Conservation (phyloP, 2,113 vertebrate genomes). For the Poecile atricapillus region DNA sequence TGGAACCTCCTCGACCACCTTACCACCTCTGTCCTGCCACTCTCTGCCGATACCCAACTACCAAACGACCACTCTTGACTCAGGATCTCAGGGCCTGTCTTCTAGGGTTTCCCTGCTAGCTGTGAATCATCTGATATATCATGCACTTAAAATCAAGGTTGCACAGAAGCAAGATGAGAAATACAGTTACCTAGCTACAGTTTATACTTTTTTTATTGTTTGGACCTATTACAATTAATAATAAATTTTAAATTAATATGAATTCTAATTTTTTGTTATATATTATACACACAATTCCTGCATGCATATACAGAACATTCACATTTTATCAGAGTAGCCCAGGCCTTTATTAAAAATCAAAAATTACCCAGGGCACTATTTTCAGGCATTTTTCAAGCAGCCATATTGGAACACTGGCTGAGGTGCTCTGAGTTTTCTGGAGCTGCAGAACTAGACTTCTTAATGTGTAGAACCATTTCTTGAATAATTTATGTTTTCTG, state of each 20-base stretch:
- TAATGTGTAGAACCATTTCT: not conserved
- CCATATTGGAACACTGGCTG: not conserved
- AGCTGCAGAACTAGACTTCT: not conserved
- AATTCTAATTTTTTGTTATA: not conserved
- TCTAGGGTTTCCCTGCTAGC: not conserved
- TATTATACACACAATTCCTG: not conserved
- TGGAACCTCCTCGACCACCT: not conserved
- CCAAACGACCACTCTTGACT: rapidly evolving
- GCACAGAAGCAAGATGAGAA: not conserved
- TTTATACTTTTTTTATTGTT: not conserved
- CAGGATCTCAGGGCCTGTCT: rapidly evolving
- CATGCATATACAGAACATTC: not conserved
- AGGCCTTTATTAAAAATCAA: not conserved
- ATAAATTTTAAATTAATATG: not conserved
- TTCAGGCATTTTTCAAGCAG: not conserved
- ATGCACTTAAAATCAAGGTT: not conserved
- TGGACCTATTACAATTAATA: not conserved
- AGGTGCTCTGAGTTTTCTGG: not conserved
- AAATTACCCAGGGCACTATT: not conserved
- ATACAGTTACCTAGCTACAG: too few relatives aligned
- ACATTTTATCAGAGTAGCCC: not conserved
- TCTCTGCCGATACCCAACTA: not conserved
- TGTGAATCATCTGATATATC: not conserved
- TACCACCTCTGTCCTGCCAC: rapidly evolving
- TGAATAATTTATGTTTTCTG: not conserved